phyloP scores from a whole-genome alignment of 2,888 invertebrate species.

The Ypsolopha scabrella region DNA sequence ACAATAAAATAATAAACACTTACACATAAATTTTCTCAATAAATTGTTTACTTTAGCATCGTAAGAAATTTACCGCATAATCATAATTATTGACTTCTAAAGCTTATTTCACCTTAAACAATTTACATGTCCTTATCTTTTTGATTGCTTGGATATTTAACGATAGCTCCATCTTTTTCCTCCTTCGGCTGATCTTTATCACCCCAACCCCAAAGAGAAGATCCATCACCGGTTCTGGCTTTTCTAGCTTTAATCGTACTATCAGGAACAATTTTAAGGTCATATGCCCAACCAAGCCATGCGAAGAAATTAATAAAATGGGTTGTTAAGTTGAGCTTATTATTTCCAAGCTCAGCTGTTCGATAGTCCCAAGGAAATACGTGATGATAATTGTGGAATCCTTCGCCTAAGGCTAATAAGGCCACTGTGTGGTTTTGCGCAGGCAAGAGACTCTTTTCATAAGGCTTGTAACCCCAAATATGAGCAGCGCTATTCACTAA shows the following conservation, averaged over 20 bases:
- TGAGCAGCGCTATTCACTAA: constrained; percentile 77
- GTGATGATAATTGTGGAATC: constrained; percentile 41
- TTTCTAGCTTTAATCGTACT: constrained; percentile 20
- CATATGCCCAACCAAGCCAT: constrained; percentile 37
- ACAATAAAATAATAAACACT: too few species aligned
- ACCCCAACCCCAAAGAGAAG: constrained; percentile 16
- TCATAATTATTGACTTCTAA: too few species aligned
- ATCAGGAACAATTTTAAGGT: constrained; percentile 25
- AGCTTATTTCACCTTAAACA: too few species aligned
- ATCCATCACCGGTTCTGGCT: constrained; percentile 31
- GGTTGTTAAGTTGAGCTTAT: constrained; percentile 26
- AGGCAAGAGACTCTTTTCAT: constrained; percentile 38
- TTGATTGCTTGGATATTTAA: background rate
- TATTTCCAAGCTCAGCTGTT: constrained; percentile 35
- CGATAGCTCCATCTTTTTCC: background rate
- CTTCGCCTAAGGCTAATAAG: constrained; percentile 28
- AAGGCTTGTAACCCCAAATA: constrained; percentile 51
- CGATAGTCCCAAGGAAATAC: constrained; percentile 38
- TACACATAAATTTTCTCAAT: too few species aligned
- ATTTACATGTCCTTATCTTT: background rate
- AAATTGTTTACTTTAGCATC: too few species aligned
- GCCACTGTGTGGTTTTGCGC: constrained; percentile 21
- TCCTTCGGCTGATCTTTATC: constrained; percentile 3
- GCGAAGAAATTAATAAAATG: constrained; percentile 35
- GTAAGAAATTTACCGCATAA: too few species aligned